Evolutionary conservation across 2,113 vertebrate genomes (phyloP).

Genomic region (Rhabdornis inornatus): DNA sequence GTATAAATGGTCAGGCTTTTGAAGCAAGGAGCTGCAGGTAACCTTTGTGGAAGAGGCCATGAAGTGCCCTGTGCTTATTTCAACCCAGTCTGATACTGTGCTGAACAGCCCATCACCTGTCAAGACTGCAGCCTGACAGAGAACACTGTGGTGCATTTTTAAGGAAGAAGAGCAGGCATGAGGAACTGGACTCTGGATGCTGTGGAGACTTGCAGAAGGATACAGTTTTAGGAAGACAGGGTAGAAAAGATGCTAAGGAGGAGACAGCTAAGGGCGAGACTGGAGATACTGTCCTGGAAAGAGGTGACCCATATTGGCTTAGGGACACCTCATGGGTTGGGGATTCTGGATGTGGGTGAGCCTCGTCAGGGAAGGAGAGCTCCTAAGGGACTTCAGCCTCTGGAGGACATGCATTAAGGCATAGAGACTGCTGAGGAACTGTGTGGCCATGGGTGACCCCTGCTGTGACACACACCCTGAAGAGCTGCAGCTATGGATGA

Average conservation of each 20-base stretch:
- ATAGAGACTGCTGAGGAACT: background rate
- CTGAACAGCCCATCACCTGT: background rate
- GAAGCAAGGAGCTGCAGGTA: background rate
- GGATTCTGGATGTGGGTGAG: background rate
- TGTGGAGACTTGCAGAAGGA: background rate
- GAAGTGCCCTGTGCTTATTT: background rate
- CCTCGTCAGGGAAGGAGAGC: background rate
- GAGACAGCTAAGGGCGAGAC: background rate
- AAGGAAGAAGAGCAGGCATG: background rate
- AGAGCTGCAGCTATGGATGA: background rate
- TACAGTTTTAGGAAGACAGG: rapidly evolving
- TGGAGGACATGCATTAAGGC: background rate
- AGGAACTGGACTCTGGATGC: background rate
- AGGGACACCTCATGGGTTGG: rapidly evolving
- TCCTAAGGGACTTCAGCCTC: background rate
- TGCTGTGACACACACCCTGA: background rate
- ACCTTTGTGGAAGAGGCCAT: background rate
- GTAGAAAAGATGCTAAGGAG: background rate
- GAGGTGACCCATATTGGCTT: rapidly evolving
- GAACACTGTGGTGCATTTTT: rapidly evolving
- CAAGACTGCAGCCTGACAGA: background rate
- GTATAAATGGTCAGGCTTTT: background rate
- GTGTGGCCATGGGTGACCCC: background rate
- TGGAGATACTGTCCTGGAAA: background rate
- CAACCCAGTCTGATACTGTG: background rate